phyloP scores from a whole-genome alignment of 2,113 vertebrate species.

The Rhinolophus sinicus region DNA sequence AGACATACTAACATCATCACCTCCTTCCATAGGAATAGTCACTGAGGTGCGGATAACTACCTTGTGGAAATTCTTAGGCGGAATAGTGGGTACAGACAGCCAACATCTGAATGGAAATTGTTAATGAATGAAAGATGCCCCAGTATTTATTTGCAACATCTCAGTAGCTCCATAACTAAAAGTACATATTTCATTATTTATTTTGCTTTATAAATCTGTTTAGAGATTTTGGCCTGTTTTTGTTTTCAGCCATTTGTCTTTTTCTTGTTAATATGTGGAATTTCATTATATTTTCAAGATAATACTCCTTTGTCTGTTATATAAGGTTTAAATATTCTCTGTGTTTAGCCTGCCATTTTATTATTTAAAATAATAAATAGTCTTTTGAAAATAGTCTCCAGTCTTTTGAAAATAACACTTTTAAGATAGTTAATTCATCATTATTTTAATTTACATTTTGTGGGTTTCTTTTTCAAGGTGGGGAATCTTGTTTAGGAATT shows the following conservation, averaged over 20 bases:
- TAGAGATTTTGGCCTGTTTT: neutral
- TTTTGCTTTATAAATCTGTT: neutral
- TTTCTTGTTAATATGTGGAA: neutral
- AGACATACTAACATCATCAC: rapidly evolving
- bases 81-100: neutral
- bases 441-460: neutral
- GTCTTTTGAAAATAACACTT: neutral
- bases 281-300: neutral
- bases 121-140: neutral
- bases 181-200: neutral
- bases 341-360: neutral
- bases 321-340: neutral
- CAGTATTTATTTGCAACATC: neutral
- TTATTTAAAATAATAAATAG: neutral
- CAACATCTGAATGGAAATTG: neutral
- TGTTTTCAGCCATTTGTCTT: neutral
- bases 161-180: neutral
- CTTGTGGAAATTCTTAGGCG: neutral
- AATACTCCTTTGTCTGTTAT: neutral
- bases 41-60: neutral
- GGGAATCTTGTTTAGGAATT: neutral
- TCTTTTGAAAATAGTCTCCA: neutral
- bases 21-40: neutral
- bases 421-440: neutral
- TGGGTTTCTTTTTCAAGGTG: neutral